Evolutionary conservation across 2,113 vertebrate genomes (phyloP), one percentile per base, ranked within the genome.

Genomic region (Bufo gargarizans): DNA sequence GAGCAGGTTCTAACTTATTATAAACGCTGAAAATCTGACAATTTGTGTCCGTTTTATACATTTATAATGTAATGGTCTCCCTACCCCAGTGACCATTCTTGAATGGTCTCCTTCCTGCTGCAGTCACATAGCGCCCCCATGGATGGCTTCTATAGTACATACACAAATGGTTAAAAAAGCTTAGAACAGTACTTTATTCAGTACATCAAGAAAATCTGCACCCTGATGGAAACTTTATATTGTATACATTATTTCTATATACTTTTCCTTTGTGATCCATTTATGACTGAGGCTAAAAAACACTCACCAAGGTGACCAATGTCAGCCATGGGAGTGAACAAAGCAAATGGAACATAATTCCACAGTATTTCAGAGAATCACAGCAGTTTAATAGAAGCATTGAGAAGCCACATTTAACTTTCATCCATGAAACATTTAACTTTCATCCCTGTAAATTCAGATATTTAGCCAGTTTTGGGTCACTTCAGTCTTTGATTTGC

Each of bases 401-500:
- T 33, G 50, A 71, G 65, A 33, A 17, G 45, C 10, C 47, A 50
- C 9, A 47, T 47, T 47, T 82, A 47, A 49, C 43, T 65, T 22
- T 50, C 45, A 22, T 22, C 65, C 43, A 10, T 71, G 2, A 76
- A 63, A 82, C 13, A 47, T 47, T 47, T 82, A 47, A 49, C 43
- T 65, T 22, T 50, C 45, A 22, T 22, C 65, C 43, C 67, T 50
- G 67, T 86, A 67, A 86, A 86, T 53, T 65, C 49, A 47, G 61
- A 79, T 56, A 80, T 79, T 69, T 65, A 69, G 80, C 79, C 67
- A 33, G 49, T 56, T 72, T 77, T 77, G 72, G 58, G 59, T 63
- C 53, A 77, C 12, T 77, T 76, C 59, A 67, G 59, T 53, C n/a
- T 78, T 86, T 78, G 72, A 86, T 86, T 86, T 80, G 16, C 56